Evolutionary conservation across 2,113 vertebrate genomes (phyloP).

Genomic region (Aldabrachelys gigantea): DNA sequence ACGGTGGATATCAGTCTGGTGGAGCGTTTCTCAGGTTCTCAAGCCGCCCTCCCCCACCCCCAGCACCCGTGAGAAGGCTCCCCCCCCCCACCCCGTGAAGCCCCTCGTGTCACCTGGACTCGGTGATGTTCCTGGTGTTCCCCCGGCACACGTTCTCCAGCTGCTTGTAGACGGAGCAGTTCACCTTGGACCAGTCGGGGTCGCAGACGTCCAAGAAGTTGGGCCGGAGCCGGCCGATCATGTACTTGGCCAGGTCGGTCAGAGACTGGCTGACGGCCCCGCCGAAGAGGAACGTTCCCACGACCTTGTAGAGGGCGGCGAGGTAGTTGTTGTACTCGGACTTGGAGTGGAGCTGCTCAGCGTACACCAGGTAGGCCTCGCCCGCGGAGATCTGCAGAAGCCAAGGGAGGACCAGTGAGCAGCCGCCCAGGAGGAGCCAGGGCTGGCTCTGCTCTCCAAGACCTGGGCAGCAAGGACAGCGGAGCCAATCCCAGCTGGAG

Average conservation of each 20-base stretch:
- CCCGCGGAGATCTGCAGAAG: slow-evolving; percentile 84
- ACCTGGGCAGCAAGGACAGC: background rate
- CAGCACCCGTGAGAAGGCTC: no score
- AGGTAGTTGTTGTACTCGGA: slow-evolving; percentile 93
- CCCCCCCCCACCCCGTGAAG: no score
- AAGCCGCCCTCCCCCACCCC: background rate
- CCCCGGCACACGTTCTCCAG: slow-evolving; percentile 88
- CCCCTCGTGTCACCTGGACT: slow-evolving; percentile 85
- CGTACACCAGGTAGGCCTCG: slow-evolving; percentile 93
- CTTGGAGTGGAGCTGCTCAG: slow-evolving; percentile 87
- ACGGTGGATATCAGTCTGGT: background rate
- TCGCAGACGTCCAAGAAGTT: slow-evolving; percentile 92
- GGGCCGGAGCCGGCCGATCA: slow-evolving; percentile 90
- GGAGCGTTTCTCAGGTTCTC: background rate
- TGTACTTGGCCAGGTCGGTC: slow-evolving; percentile 95
- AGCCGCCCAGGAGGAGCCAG: background rate
- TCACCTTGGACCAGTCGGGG: slow-evolving; percentile 82
- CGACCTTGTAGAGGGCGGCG: slow-evolving; percentile 89
- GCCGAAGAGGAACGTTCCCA: slow-evolving; percentile 86
- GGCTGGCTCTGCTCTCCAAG: background rate
- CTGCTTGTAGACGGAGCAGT: slow-evolving; percentile 85
- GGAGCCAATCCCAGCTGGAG: background rate
- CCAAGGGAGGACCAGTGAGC: background rate
- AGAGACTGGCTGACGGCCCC: slow-evolving; percentile 85
- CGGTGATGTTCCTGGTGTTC: slow-evolving; percentile 77